Conservation (phyloP, 2,797 vertebrate genomes). For the Darevskia nairensis region DNA sequence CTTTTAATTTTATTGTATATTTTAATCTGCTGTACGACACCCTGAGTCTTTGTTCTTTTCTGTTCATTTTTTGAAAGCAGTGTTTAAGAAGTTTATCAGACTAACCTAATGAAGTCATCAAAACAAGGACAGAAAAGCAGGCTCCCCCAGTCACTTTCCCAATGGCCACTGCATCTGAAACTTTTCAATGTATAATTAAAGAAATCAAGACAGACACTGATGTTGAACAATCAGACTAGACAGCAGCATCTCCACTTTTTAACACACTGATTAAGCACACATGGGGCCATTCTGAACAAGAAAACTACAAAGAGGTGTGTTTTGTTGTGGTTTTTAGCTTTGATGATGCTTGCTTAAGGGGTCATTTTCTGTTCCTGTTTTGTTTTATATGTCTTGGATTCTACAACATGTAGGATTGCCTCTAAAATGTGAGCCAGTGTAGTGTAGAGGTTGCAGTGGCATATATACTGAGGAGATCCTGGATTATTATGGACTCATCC, state of each 20-base stretch:
- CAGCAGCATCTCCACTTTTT: conserved; percentile 23
- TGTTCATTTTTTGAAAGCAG: no score
- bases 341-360: not conserved
- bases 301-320: no score
- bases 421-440: not conserved
- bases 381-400: conserved; percentile 17
- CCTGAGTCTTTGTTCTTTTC: no score
- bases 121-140: not conserved
- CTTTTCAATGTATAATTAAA: not conserved
- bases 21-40: no score
- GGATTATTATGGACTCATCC: not conserved
- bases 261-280: not conserved
- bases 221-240: not conserved
- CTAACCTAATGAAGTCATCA: not conserved
- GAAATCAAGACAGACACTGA: not conserved
- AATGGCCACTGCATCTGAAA: not conserved
- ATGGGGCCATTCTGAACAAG: not conserved
- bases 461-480: not conserved
- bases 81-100: no score
- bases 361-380: not conserved
- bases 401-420: not conserved
- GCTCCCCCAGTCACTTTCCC: not conserved
- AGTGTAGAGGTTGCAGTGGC: not conserved
- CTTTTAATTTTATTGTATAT: no score
- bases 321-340: no score